Evolutionary conservation across 92 coral and sea anemone genomes (phyloP), one percentile per base, ranked within the genome.

Genomic region (Desmophyllum pertusum): DNA sequence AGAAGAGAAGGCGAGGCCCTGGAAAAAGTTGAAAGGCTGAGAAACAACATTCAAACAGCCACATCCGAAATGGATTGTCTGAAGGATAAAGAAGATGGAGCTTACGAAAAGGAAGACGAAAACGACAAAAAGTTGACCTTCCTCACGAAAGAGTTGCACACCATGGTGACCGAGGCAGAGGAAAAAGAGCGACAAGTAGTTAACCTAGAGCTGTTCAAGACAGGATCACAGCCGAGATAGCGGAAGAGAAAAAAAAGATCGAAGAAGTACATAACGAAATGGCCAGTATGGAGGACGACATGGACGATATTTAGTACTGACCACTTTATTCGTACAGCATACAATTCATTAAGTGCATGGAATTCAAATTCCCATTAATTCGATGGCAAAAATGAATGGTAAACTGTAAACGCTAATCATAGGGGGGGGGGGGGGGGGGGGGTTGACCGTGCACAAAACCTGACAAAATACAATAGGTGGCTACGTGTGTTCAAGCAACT

Each of bases 41-140:
- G 86, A 48, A 21, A 37, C 0, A 76, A 65, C n/a, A 87, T 91
- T 2, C 50, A 79, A 38, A 86, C 45, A 72, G 94, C 93, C 39
- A 85, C 73, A 17, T 64, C 59, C 14, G 61, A 89, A 51, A 85
- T 93, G 82, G 84, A 88, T 33, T 84, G 51, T 57, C 64, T 89
- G 52, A 92, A 93, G 73, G 65, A 85, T 73, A 91, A 81, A 46
- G 97, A 93, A 79, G 93, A 88, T 72, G 46, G 80, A 64, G 97
- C 97, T 27, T 83, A 85, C 52, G 86, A 78, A 36, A 79, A 89
- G 63, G 97, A 91, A 50, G 85, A 85, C 36, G 97, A 91, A 48
- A 80, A 91, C 70, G 97, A 93, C 50, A 90, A 91, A 81, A 93
- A 93, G 71, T 76, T 84, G 51, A 81, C 43, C 15, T 93, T 93